phyloP scores from a whole-genome alignment of 2,113 vertebrate species.

The Menidia beryllina region DNA sequence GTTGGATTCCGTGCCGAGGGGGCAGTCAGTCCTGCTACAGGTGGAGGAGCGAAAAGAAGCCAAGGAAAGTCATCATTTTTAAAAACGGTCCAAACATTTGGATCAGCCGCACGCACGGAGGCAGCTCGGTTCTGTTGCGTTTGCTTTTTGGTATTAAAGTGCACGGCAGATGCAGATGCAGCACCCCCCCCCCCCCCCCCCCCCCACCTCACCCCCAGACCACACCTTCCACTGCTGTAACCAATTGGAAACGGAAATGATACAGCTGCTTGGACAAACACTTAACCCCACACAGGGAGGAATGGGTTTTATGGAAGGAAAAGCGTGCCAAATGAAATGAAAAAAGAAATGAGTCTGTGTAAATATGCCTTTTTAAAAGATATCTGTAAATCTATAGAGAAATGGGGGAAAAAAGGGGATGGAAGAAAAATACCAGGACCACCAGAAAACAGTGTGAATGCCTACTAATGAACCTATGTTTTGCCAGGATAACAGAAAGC shows the following conservation, averaged over 20 bases:
- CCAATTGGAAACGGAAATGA: constrained; percentile 57
- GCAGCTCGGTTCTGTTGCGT: not conserved
- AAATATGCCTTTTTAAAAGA: too few species aligned
- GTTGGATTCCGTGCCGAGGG: constrained; percentile 4
- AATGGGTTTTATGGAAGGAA: too few species aligned
- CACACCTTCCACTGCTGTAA: constrained; percentile 67
- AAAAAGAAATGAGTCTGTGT: constrained; percentile 10
- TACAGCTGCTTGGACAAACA: constrained; percentile 15
- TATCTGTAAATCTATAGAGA: not conserved
- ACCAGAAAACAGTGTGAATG: constrained; percentile 15
- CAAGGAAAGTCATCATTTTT: not conserved
- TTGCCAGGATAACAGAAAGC: too few species aligned
- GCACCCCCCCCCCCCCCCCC: too few species aligned
- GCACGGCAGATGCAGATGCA: constrained; percentile 50
- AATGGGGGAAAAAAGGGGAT: not conserved
- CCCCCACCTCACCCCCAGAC: too few species aligned
- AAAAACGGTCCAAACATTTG: not conserved
- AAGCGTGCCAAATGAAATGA: not conserved
- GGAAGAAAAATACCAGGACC: not conserved
- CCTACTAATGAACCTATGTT: constrained; percentile 14
- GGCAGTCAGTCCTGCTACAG: constrained; percentile 38
- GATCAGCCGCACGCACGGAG: not conserved
- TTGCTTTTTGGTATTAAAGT: constrained; percentile 36
- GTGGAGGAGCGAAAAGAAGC: constrained; percentile 21
- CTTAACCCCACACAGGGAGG: not conserved